Base-by-base conservation (phyloP, 2,113 vertebrate species). In the Hemibagrus wyckioides region DNA sequence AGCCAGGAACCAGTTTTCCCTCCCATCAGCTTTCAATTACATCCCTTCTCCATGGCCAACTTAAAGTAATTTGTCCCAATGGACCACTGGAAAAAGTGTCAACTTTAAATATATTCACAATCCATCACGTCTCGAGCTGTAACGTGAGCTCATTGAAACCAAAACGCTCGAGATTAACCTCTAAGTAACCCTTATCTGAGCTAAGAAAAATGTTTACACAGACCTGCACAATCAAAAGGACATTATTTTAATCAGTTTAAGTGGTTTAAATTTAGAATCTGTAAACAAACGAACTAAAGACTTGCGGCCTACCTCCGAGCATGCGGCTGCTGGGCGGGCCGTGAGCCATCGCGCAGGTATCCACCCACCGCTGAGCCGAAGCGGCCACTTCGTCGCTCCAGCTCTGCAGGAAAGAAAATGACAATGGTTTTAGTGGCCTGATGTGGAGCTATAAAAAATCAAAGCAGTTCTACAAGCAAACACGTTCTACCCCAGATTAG, bases 341-440 rank as follows among this genome's bases (percentile, higher is more conserved):
- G 30, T 96, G 95, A 28, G 0, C 23, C 83, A 95, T 39, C 1
- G n/a, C 2, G 21, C 95, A 96, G 6, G 88, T 69, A 50, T 94
- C 85, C 1, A 92, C 83, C 94, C 94, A 96, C 36, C 82, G 84
- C 86, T 94, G 92, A 86, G 90, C 91, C 14, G 0, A 86, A 39
- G 0, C 87, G 25, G 91, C 93, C n/a, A 92, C 48, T 6, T 91
- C 90, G 0, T 87, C 36, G 2, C 69, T 91, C 57, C 94, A 95
- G 33, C 0, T 91, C 95, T 95, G 87, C 39, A 6, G 19, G 10
- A 36, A 25, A 89, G 0, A 69, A 69, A 15, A 36, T 36, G 65
- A 19, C 15, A 19, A 21, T 69, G 33, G 36, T 28, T 63, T 63
- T 2, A 63, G 28, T n/a, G 25, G 61, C 28, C 57, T 25, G 0